Conservation (phyloP, 1,140 invertebrate species). For the Drosophila pseudoobscura region DNA sequence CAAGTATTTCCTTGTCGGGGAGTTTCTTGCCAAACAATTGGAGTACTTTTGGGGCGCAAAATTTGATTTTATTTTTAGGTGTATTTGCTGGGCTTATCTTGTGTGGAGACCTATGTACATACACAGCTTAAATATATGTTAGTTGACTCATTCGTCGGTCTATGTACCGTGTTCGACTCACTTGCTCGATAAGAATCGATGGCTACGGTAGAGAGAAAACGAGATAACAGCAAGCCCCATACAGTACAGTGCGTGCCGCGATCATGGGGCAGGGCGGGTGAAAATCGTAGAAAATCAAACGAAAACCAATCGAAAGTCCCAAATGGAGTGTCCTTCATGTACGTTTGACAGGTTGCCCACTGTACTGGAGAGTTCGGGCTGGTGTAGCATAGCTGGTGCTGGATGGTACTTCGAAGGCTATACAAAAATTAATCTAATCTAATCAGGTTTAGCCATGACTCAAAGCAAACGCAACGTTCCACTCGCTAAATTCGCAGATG, state of each 20-base stretch:
- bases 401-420: not conserved
- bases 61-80: constrained; percentile 15
- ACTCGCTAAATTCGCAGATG: constrained; percentile 49
- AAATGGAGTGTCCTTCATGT: no score
- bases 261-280: no score
- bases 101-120: not conserved
- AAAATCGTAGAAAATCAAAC: no score
- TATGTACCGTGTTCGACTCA: constrained; percentile 3
- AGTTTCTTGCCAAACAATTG: not conserved
- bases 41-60: no score
- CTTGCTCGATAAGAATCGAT: constrained; percentile 37
- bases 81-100: constrained; percentile 38
- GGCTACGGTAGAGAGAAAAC: not conserved
- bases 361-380: no score
- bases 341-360: no score
- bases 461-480: constrained; percentile 27
- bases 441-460: constrained; percentile 22
- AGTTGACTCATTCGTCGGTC: constrained; percentile 25
- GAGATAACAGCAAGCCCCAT: constrained; percentile 6
- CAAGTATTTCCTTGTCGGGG: no score
- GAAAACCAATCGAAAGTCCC: no score
- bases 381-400: no score
- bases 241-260: constrained; percentile 13
- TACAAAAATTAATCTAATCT: constrained; percentile 22
- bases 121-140: not conserved